Percentiles rank a stretch among this genome's conserved stretches.
Evolutionary conservation across 2,113 vertebrate species (phyloP).

Genomic region (Stegostoma tigrinum): DNA sequence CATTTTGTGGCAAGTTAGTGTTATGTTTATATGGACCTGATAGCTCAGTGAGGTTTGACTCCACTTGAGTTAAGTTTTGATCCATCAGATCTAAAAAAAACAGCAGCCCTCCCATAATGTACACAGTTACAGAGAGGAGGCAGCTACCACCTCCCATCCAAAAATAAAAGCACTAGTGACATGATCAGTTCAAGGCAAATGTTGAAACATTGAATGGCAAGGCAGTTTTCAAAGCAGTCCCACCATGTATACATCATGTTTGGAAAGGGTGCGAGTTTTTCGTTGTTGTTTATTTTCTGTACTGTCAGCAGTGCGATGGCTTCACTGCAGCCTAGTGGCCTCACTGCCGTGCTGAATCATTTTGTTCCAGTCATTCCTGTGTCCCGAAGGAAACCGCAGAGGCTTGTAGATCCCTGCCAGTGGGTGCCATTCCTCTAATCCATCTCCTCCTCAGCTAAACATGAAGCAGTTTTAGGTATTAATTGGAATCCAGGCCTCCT

Average conservation of each 20-base stretch:
- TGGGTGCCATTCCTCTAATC: neutral
- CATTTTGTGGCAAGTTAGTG: neutral
- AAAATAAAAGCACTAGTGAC: neutral
- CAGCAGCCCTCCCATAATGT: neutral
- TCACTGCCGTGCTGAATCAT: neutral
- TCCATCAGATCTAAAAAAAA: constrained; percentile 13
- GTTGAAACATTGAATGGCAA: neutral
- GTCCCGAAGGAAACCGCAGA: constrained; percentile 1
- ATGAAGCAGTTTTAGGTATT: neutral
- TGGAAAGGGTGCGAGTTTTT: neutral
- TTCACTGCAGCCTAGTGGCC: neutral
- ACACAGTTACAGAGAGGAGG: neutral
- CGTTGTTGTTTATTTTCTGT: constrained; percentile 15
- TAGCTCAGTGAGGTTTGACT: neutral
- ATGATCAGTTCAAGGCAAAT: neutral
- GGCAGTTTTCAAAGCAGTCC: neutral
- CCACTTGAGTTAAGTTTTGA: neutral
- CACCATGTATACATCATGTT: neutral
- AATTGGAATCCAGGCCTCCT: neutral
- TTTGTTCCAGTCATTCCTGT: neutral
- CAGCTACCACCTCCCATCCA: neutral
- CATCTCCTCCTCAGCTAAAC: constrained; percentile 8
- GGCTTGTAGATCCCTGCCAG: neutral
- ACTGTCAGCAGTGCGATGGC: neutral
- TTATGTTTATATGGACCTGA: neutral